Evolutionary conservation across 2,113 vertebrate genomes (phyloP), one percentile per base, ranked within the genome.

Genomic region (Sialia sialis): DNA sequence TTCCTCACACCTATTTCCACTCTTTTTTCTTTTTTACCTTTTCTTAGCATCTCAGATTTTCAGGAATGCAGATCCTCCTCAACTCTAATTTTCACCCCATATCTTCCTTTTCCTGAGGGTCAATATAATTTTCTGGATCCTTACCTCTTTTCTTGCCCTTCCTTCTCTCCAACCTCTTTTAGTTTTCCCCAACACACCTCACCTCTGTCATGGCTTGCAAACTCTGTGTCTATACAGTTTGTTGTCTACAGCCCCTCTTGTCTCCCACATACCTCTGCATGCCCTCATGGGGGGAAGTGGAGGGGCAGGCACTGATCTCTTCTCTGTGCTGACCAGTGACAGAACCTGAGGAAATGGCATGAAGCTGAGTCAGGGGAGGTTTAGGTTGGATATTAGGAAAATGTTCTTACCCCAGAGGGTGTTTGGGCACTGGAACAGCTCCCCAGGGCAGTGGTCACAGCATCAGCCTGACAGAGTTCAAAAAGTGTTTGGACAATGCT

Each of bases 401-500:
- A 68, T 5, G 2, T 48, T 60, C 46, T 54, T 75, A 25, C 2
- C 5, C 5, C 20, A 41, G 54, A 41, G 69, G 3, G 11, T 36
- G 17, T 0, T 1, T 69, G 55, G 55, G 10, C n/a, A 39, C 8
- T n/a, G 16, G 32, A 69, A 69, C 30, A 20, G 10, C 21, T 68
- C 30, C 21, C 2, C 41, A 49, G 17, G 17, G 34, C 1, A 43
- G 10, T 19, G 34, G 5, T 32, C 70, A 36, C 21, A 62, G 70
- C 17, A 4, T 4, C 46, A 51, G 10, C 26, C 55, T 41, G 48
- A 27, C 26, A 34, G 39, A 62, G 21, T 9, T 76, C 30, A 32
- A 27, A 11, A 7, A 41, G 17, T 0, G 0, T 76, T 89, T 36
- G 34, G 21, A 68, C 30, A 83, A 23, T 3, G 1, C 14, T 62